These are phyloP conservation scores for Laspeyria flexula DNA, from an alignment of 2,888 invertebrate genomes.

Conservation along the genomic window DNA sequence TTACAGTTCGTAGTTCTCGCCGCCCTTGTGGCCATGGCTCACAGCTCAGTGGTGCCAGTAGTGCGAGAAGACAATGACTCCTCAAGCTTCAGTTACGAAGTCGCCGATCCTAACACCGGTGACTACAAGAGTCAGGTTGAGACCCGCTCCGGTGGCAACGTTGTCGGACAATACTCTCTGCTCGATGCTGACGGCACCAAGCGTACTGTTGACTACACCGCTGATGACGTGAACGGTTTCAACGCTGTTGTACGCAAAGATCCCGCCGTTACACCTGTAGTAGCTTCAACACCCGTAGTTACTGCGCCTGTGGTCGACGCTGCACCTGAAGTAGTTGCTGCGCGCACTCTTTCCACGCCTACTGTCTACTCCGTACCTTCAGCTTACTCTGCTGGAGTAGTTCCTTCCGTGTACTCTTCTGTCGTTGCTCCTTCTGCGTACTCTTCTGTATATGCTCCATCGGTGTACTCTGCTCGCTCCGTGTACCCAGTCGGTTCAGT, in stretches of 20 bases:
- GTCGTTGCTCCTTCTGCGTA: slow-evolving; percentile 29
- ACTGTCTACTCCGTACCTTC: slow-evolving; percentile 28
- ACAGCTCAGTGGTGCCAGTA: slow-evolving; percentile 80
- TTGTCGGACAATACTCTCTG: slow-evolving; percentile 85
- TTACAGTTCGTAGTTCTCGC: slow-evolving; percentile 75
- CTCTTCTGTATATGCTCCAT: slow-evolving; percentile 23
- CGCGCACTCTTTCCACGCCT: slow-evolving; percentile 31
- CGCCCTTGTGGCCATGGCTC: slow-evolving; percentile 72
- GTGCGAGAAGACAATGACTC: slow-evolving; percentile 81
- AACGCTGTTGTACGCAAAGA: slow-evolving; percentile 86
- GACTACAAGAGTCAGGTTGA: slow-evolving; percentile 86
- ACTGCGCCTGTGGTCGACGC: slow-evolving; percentile 41
- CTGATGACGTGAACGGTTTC: slow-evolving; percentile 85
- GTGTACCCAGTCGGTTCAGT: slow-evolving; percentile 23
- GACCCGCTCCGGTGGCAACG: slow-evolving; percentile 81
- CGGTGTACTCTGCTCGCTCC: slow-evolving; percentile 19
- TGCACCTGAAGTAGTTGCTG: slow-evolving; percentile 6
- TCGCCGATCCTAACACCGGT: slow-evolving; percentile 85
- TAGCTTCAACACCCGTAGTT: slow-evolving; percentile 48
- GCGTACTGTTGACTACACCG: slow-evolving; percentile 85
- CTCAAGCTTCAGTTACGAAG: slow-evolving; percentile 84
- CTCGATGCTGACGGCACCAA: slow-evolving; percentile 84
- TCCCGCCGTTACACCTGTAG: slow-evolving; percentile 63
- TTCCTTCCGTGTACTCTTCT: slow-evolving; percentile 22
- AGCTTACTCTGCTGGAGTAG: slow-evolving; percentile 22